Percentiles rank a stretch among this genome's conserved stretches.
Evolutionary conservation across 2,888 invertebrate genomes (phyloP).

Genomic region (Rhabditoides inermis): DNA sequence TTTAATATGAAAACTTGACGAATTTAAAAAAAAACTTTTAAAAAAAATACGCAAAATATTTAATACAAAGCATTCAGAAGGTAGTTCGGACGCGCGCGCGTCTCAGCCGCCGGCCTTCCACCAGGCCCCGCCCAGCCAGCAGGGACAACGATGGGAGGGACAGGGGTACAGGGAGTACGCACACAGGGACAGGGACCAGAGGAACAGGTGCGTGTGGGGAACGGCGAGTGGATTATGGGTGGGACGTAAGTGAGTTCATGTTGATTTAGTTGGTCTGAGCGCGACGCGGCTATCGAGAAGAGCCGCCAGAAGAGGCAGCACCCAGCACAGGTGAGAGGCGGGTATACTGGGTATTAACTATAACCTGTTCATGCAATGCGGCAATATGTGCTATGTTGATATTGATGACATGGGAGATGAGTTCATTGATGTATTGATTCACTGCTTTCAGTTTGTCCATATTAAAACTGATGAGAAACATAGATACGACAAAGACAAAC

Average conservation of each 20-base stretch:
- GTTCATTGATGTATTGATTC: too few relatives aligned
- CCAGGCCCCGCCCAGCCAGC: slow-evolving; percentile 7
- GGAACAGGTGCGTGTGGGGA: too few relatives aligned
- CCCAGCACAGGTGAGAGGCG: neutral
- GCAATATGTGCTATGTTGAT: too few relatives aligned
- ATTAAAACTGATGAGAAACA: too few relatives aligned
- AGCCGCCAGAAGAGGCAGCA: slow-evolving; percentile 11
- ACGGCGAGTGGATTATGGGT: too few relatives aligned
- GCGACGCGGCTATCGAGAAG: slow-evolving; percentile 10
- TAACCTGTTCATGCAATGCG: too few relatives aligned
- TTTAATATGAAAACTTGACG: neutral
- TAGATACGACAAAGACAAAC: too few relatives aligned
- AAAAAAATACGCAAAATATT: neutral
- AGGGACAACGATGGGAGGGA: slow-evolving; percentile 4
- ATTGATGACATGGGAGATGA: too few relatives aligned
- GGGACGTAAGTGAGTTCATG: neutral
- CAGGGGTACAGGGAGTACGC: too few relatives aligned
- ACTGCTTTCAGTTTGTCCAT: too few relatives aligned
- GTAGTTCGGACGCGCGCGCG: slow-evolving; percentile 17
- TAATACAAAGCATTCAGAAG: slow-evolving; percentile 8
- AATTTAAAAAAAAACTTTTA: neutral
- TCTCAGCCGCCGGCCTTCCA: slow-evolving; percentile 1
- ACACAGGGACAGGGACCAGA: too few relatives aligned
- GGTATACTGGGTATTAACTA: too few relatives aligned
- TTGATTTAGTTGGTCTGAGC: neutral